Evolutionary conservation across 2,113 vertebrate genomes (phyloP).

Genomic region (Elgaria multicarinata): DNA sequence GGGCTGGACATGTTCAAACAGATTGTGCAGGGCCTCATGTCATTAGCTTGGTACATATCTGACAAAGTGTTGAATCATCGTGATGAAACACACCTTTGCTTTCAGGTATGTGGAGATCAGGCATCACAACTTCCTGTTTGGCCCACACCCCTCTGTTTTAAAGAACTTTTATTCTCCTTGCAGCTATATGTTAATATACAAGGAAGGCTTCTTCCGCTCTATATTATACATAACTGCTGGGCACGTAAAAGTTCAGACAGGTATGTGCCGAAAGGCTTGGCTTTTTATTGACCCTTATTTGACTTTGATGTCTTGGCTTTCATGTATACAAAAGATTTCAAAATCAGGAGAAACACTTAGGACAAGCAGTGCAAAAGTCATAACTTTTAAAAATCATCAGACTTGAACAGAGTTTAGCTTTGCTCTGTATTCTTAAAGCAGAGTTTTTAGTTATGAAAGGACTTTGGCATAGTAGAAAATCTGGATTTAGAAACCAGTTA

Average conservation of each 20-base stretch:
- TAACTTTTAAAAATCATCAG: not conserved
- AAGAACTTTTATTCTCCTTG: not conserved
- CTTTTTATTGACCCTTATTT: not conserved
- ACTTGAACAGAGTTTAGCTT: not conserved
- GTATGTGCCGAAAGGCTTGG: not conserved
- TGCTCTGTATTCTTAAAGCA: not conserved
- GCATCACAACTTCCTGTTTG: slow-evolving; percentile 56
- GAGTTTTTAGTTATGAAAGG: slow-evolving; percentile 4
- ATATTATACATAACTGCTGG: not conserved
- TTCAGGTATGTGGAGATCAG: slow-evolving; percentile 62
- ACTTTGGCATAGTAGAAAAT: not conserved
- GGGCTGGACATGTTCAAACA: slow-evolving; percentile 53
- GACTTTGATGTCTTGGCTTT: not conserved
- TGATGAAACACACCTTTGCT: slow-evolving; percentile 57
- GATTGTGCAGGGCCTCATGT: slow-evolving; percentile 26
- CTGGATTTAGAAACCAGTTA: slow-evolving; percentile 31
- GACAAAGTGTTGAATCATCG: slow-evolving; percentile 69
- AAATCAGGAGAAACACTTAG: not conserved
- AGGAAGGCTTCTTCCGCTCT: not conserved
- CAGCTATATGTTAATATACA: fast-evolving
- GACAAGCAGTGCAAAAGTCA: not conserved
- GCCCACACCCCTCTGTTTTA: not conserved
- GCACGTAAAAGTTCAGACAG: not conserved
- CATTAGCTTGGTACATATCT: slow-evolving; percentile 43
- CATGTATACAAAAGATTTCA: not conserved